Evolutionary conservation across 2,888 invertebrate genomes (phyloP).

Genomic region (Xestoiulus laeticollis): DNA sequence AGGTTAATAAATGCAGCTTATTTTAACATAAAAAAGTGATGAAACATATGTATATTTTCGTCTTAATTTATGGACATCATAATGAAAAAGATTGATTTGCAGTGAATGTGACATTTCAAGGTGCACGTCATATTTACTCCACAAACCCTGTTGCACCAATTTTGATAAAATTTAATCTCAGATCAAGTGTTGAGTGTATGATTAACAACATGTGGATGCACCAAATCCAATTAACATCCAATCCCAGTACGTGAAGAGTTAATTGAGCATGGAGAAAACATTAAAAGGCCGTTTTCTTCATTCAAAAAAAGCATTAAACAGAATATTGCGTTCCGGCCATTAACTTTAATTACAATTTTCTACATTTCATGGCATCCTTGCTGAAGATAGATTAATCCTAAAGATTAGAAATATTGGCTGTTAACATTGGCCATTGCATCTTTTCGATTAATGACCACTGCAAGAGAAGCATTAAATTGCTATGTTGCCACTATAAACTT

Average conservation of each 20-base stretch:
- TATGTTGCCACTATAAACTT: not conserved
- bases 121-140: too few species aligned
- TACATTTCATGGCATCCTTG: not conserved
- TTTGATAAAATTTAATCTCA: not conserved
- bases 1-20: too few species aligned
- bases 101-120: too few species aligned
- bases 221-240: not conserved
- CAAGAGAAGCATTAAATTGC: not conserved
- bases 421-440: slow-evolving; percentile 11
- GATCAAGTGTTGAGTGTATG: not conserved
- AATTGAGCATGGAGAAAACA: not conserved
- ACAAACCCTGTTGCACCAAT: not conserved
- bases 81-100: too few species aligned
- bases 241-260: not conserved
- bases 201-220: not conserved
- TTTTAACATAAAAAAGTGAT: too few species aligned
- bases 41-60: too few species aligned
- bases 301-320: slow-evolving; percentile 6
- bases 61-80: too few species aligned
- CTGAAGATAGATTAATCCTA: not conserved
- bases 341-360: slow-evolving; percentile 16
- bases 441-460: not conserved
- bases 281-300: not conserved
- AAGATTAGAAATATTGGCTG: slow-evolving; percentile 26
- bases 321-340: not conserved